Evolutionary conservation across 2,888 invertebrate genomes (phyloP), one percentile per base, ranked within the genome.

Genomic region (Rhingia campestris): DNA sequence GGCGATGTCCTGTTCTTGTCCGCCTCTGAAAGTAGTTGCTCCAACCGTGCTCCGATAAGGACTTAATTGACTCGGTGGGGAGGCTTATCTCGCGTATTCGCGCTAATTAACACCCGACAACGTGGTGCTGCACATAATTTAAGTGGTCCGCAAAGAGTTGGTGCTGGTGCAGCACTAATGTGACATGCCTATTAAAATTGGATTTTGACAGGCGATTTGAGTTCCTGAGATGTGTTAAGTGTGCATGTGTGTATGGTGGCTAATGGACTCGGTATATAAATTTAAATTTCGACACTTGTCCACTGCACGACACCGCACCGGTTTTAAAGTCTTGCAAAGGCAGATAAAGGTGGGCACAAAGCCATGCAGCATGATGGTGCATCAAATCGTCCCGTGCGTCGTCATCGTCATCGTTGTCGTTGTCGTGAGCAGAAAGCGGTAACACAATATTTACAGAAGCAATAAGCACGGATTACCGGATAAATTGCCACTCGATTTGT

Each of bases 181-280:
- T 80, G 84, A 84, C 80, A 84, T 84, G 84, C 80, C 74, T 84
- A 84, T 84, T 84, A 80, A 84, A 84, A 84, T 80, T 75, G 80
- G 74, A 54, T 84, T 84, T 84, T 84, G 84, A 84, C 84, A 84
- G 80, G 84, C 84, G 84, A 80, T 84, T 70, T 80, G 84, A 84
- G 84, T 75, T 80, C 84, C 70, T 84, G 84, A 84, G 70, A 74
- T 72, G 84, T 81, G 77, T 61, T 54, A 53, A 63, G 59, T 9
- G 58, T 14, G 32, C 51, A 51, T 51, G 47, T 49, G 56, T 54
- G 43, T 72, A 37, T 45, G 33, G 33, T 53, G 64, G 69, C 74
- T 80, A 80, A 84, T 84, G 84, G 84, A 84, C 54, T 70, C 39
- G 69, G 47, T 41, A 54, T 47, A 74, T 79, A 70, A 79, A 79